Evolutionary conservation across 2,888 invertebrate species (phyloP), one percentile per base, ranked within the genome.

Genomic region (Sminthurides aquaticus): DNA sequence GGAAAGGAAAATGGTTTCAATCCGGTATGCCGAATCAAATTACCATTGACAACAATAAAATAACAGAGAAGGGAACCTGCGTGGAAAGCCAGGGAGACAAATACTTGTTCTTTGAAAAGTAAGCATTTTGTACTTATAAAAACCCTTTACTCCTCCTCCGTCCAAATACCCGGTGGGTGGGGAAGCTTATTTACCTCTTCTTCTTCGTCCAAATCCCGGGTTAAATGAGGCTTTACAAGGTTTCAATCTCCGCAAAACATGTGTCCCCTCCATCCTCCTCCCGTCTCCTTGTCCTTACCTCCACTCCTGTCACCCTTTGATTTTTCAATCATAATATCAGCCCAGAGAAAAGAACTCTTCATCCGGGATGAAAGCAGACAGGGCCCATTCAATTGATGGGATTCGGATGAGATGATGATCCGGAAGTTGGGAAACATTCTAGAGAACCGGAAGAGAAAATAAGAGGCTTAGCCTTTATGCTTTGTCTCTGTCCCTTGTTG

Each of bases 1-100:
- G 71, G 71, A 71, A 71, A n/a, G 73, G 73, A 3, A 65, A 64
- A 52, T 73, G 73, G 73, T 73, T 73, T 60, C 71, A 71, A 60
- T 71, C 71, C 34, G 73, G 71, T 34, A 60, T 70, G 8, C 59
- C 57, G 11, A 28, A 59, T 1, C 64, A 63, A 2, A 67, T 73
- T 49, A 3, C 66, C 1, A 71, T 73, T 25, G 68, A 73, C 61
- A 64, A 65, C 48, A 71, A 66, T 20, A 67, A 62, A n/a, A 71
- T 73, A 52, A 70, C 68, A 1, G 67, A 63, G 48, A 73, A 71
- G 52, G 73, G 73, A 34, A 63, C 60, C 11, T 73, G 73, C 49
- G 56, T 65, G 22, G 73, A 73, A 56, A 64, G 70, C 43, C 67
- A 64, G 24, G 70, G 68, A 5, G 73, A 73, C 65, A 73, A 73